These are phyloP conservation scores for Petrocephalus microphthalmus DNA, from an alignment of 2,113 vertebrate genomes.

Conservation along the genomic window DNA sequence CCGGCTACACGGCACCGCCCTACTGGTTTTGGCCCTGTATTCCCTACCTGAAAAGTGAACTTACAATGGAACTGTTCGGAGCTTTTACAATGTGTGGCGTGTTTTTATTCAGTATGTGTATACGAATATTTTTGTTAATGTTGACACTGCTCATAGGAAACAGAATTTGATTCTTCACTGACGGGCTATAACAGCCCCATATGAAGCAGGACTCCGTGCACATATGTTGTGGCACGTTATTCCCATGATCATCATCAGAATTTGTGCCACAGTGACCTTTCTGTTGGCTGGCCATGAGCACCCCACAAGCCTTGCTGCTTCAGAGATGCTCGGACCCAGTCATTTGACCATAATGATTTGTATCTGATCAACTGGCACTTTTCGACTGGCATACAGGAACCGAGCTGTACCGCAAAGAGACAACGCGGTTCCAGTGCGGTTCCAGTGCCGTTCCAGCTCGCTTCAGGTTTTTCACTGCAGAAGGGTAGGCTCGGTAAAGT, in stretches of 20 bases:
- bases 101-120: neutral
- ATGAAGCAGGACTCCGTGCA: neutral
- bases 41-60: conserved; percentile 61
- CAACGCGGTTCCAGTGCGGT: neutral
- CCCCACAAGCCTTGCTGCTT: neutral
- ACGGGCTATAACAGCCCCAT: neutral
- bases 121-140: conserved; percentile 50
- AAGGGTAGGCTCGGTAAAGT: no score
- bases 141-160: neutral
- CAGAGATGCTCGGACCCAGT: neutral
- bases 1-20: conserved; percentile 51
- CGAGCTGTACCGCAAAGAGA: neutral
- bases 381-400: neutral
- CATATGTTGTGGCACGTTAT: neutral
- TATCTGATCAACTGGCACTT: neutral
- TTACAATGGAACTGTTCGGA: conserved; percentile 64
- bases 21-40: conserved; percentile 47
- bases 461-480: neutral
- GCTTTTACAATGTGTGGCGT: neutral
- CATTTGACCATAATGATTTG: neutral
- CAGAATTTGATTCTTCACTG: conserved; percentile 6
- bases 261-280: neutral
- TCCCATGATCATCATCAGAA: neutral
- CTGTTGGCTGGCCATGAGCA: neutral
- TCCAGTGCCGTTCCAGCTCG: neutral